Evolutionary conservation across 2,888 invertebrate species (phyloP), one percentile per base, ranked within the genome.

Genomic region (Eutolmus rufibarbis): DNA sequence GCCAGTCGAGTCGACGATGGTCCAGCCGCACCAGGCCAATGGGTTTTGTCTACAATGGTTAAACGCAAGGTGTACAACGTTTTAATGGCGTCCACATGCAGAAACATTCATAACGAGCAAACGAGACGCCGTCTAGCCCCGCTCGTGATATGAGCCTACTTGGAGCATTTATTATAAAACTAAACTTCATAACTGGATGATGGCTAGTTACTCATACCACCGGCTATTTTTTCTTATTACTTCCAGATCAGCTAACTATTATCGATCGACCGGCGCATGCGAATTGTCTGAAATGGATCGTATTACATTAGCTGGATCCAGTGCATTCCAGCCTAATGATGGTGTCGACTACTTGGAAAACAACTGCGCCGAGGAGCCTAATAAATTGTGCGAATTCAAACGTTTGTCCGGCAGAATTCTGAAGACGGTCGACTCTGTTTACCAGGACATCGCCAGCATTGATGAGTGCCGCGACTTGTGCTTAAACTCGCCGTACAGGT

Each of bases 301-400:
- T 90, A 95, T 97, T 93, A 97, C 97, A 86, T 94, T 97, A 91
- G 97, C 96, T 88, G 97, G 97, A 89, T 96, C 96, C 87, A 96
- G 94, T 90, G 95, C 96, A 89, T 97, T 97, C 93, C 95, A 96
- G 91, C 93, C 94, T 88, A 94, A 94, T 89, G 95, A 95, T 92
- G 95, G 95, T 92, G 94, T 91, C 91, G 97, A 98, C 91, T 98
- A 97, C 93, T 94, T 98, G 93, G 97, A 98, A 93, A 98, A 97
- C 93, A 97, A 97, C 92, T 98, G 97, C 92, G 97, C 97, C 51
- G 97, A 97, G 91, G 98, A 98, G 91, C 97, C 98, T n/a, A 97
- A 97, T 81, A 97, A 97, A 92, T 94, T 98, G 89, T 98, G 98
- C 93, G 98, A 98, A 93, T 98, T 98, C 94, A 97, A 97, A 93